Evolutionary conservation across 2,888 invertebrate genomes (phyloP).

Genomic region (Colostygia pectinataria): DNA sequence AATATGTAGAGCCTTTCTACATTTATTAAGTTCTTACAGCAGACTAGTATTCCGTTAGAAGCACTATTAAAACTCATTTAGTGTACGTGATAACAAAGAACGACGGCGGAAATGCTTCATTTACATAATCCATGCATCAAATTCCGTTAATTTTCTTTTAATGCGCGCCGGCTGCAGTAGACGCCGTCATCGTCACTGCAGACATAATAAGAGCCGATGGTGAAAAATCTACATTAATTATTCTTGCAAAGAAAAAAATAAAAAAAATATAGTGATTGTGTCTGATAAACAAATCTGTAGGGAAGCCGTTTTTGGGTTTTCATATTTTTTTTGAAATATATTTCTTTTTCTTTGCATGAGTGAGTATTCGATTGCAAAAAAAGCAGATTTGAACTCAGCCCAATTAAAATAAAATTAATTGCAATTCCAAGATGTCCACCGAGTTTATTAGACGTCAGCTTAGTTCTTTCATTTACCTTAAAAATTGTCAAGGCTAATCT

Average conservation of each 20-base stretch:
- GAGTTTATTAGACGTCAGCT: too few relatives aligned
- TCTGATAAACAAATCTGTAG: too few relatives aligned
- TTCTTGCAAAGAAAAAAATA: neutral
- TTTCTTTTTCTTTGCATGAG: too few relatives aligned
- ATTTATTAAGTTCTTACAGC: constrained; percentile 34
- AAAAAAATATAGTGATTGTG: too few relatives aligned
- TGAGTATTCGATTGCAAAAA: too few relatives aligned
- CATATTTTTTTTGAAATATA: too few relatives aligned
- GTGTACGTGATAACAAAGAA: constrained; percentile 72
- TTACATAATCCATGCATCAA: constrained; percentile 80
- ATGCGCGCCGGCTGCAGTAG: constrained; percentile 58
- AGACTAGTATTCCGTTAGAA: constrained; percentile 48
- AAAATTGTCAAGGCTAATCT: too few relatives aligned
- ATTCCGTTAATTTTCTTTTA: constrained; percentile 80
- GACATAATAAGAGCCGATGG: neutral
- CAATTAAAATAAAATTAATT: too few relatives aligned
- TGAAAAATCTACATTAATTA: neutral
- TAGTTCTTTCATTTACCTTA: too few relatives aligned
- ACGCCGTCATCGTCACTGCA: constrained; percentile 4
- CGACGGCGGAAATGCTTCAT: constrained; percentile 67
- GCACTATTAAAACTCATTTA: constrained; percentile 61
- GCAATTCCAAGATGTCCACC: too few relatives aligned
- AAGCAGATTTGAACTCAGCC: too few relatives aligned
- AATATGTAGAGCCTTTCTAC: constrained; percentile 13
- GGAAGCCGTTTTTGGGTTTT: too few relatives aligned